Evolutionary conservation across 2,888 invertebrate genomes (phyloP).

Genomic region (Ecliptopera silaceata): DNA sequence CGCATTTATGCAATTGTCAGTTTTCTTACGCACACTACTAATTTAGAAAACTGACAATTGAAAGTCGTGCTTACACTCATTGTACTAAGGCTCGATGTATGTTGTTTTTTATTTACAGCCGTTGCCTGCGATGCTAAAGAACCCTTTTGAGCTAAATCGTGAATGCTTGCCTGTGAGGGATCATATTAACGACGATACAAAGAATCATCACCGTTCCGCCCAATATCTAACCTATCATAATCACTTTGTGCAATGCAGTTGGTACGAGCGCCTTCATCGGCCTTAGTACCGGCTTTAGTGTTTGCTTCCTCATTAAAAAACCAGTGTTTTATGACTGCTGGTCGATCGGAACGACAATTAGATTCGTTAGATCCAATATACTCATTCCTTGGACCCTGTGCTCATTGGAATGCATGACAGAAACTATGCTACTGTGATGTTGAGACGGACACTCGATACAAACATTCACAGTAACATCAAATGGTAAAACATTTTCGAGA

Average conservation of each 20-base stretch:
- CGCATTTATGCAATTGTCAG: constrained; percentile 59
- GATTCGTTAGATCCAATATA: constrained; percentile 55
- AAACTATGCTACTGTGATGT: constrained; percentile 69
- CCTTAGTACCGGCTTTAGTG: constrained; percentile 66
- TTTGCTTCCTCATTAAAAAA: constrained; percentile 71
- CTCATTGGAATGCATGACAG: constrained; percentile 75
- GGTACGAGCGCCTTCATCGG: constrained; percentile 47
- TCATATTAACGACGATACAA: constrained; percentile 81
- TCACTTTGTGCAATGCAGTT: constrained; percentile 73
- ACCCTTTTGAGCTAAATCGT: constrained; percentile 83
- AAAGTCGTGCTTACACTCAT: constrained; percentile 65
- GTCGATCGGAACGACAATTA: constrained; percentile 42
- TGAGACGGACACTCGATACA: constrained; percentile 62
- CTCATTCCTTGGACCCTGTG: constrained; percentile 76
- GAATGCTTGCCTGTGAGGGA: constrained; percentile 83
- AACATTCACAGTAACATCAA: constrained; percentile 73
- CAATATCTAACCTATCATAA: constrained; percentile 76
- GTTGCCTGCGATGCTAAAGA: constrained; percentile 83
- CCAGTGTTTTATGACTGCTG: constrained; percentile 78
- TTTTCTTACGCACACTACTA: constrained; percentile 44
- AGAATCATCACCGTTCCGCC: constrained; percentile 79
- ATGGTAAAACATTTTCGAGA: constrained; percentile 77
- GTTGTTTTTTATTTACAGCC: constrained; percentile 84
- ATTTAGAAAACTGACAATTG: constrained; percentile 58
- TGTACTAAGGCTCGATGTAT: constrained; percentile 82